Evolutionary conservation across 2,888 invertebrate species (phyloP).

Genomic region (Perithous albicinctus): DNA sequence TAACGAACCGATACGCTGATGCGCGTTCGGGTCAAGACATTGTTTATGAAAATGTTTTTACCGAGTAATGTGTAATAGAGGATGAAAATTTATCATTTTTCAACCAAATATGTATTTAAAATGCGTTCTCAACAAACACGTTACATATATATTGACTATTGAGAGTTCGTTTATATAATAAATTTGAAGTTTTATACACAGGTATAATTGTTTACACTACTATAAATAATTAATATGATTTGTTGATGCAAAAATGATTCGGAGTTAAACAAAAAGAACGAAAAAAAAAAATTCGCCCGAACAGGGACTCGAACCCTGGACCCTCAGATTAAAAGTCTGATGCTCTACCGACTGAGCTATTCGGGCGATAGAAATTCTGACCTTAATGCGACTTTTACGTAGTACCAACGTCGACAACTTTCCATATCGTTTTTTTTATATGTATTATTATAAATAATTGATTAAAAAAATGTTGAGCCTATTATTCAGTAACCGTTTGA

Average conservation of each 20-base stretch:
- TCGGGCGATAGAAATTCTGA: conserved; percentile 74
- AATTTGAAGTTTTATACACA: not conserved
- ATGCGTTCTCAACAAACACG: not conserved
- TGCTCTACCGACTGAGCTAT: conserved; percentile 85
- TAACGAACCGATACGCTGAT: conserved; percentile 39
- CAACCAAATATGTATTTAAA: not conserved
- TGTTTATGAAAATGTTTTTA: not conserved
- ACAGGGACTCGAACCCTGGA: conserved; percentile 85
- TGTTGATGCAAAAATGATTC: not conserved
- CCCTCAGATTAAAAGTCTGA: conserved; percentile 85
- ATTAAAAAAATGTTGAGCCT: too few species aligned
- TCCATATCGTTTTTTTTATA: too few species aligned
- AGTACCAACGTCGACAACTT: not conserved
- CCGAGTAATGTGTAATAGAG: not conserved
- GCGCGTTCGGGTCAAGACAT: not conserved
- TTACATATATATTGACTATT: not conserved
- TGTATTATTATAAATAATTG: too few species aligned
- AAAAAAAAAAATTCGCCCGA: conserved; percentile 76
- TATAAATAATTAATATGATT: not conserved
- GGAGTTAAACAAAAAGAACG: not conserved
- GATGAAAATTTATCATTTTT: not conserved
- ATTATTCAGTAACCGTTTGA: too few species aligned
- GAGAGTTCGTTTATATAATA: not conserved
- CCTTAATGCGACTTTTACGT: not conserved
- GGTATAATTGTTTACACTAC: not conserved